These are phyloP conservation scores for Sepioteuthis lessoniana DNA, from an alignment of 2,888 invertebrate genomes.

Conservation along the genomic window DNA sequence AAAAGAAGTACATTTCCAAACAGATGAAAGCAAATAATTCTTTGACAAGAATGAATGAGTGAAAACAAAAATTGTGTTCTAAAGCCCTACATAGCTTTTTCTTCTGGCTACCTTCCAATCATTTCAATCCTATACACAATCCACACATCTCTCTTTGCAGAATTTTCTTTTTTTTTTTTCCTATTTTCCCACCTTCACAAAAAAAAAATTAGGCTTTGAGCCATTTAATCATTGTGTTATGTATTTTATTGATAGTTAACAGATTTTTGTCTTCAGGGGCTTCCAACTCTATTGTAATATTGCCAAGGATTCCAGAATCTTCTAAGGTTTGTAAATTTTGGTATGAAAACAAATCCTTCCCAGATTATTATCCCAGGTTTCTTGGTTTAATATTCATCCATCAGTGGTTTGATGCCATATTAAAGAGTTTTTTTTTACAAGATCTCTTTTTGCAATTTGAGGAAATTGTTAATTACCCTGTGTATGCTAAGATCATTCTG, in stretches of 20 bases:
- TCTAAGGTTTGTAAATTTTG: no score
- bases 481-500: no score
- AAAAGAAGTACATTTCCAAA: neutral
- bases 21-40: conserved; percentile 19
- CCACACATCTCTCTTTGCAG: neutral
- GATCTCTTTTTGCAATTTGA: neutral
- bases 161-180: neutral
- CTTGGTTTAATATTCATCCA: no score
- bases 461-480: neutral
- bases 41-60: neutral
- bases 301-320: no score
- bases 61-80: neutral
- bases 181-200: neutral
- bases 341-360: no score
- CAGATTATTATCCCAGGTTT: no score
- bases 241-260: neutral
- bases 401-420: neutral
- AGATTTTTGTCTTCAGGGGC: neutral
- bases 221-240: neutral
- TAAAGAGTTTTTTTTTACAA: neutral
- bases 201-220: neutral
- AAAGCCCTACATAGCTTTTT: neutral
- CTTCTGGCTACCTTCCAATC: neutral
- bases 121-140: neutral
- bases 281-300: no score